phyloP scores from a whole-genome alignment of 1,140 invertebrate species.

The Melanaphis sacchari region DNA sequence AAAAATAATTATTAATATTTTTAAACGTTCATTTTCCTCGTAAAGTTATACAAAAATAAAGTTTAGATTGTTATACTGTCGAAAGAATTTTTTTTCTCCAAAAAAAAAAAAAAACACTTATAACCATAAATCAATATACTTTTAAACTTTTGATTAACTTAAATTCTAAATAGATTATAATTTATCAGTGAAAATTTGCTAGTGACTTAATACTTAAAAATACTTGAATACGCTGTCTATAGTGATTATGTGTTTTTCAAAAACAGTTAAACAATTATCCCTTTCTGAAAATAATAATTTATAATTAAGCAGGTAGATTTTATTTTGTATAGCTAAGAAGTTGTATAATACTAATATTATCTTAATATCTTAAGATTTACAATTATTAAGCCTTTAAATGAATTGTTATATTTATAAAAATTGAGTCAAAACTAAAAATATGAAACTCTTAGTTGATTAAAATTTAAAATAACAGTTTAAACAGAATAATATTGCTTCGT shows the following conservation, averaged over 20 bases:
- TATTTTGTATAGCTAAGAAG: not conserved
- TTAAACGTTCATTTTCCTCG: too few relatives aligned
- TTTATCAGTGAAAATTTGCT: not conserved
- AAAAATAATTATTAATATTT: too few relatives aligned
- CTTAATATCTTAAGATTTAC: not conserved
- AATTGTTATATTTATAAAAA: not conserved
- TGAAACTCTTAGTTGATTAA: not conserved
- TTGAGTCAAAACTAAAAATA: not conserved
- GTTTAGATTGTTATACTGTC: too few relatives aligned
- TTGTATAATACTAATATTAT: not conserved
- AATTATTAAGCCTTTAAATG: not conserved
- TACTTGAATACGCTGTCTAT: not conserved
- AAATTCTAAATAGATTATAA: not conserved
- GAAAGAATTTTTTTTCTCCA: too few relatives aligned
- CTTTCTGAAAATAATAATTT: not conserved
- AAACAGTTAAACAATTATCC: not conserved
- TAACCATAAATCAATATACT: not conserved
- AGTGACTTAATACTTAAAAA: not conserved
- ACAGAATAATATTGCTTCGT: not conserved
- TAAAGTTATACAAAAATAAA: too few relatives aligned
- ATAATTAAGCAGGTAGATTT: not conserved
- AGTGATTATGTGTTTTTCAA: not conserved
- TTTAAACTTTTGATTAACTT: not conserved
- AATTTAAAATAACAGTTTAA: not conserved
- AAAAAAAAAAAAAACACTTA: not conserved